Evolutionary conservation across 2,888 invertebrate species (phyloP), one percentile per base, ranked within the genome.

Genomic region (Hydropsyche betteni): DNA sequence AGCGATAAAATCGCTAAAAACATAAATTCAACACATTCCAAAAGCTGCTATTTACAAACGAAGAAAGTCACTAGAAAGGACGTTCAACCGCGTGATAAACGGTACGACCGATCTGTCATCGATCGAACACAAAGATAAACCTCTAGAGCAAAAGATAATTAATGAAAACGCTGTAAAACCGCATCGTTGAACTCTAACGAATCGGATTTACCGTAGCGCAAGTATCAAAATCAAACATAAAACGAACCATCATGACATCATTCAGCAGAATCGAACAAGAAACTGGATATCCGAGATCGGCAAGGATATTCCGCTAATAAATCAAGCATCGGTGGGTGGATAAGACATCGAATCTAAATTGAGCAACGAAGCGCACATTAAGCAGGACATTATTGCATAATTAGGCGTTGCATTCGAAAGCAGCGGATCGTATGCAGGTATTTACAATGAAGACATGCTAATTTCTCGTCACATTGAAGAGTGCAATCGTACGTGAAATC

Each of bases 401-500:
- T 61, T 51, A 16, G 61, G 5, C 5, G 24, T 24, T 24, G 24
- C 24, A 24, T 1, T 24, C 24, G 24, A 24, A 24, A 24, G 24
- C 24, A 24, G 24, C 24, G 24, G 24, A 24, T 24, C 24, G 24
- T 24, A 24, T 24, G 24, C 24, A 64, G 36, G 5, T 44, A 10
- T 44, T 1, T 4, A 44, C 44, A 36, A 12, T 36, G 36, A 8
- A 16, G 53, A 33, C 53, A 53, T 70, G 70, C 34, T 53, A 70
- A 70, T 70, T 64, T 64, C 34, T 36, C n/a, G 64, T 64, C 34
- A 64, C 52, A 53, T 53, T 34, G 72, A 58, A 58, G 58, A 72
- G 58, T 38, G 55, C 55, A 58, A 50, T 72, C 72, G 55, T 72
- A 55, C 61, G 16, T 36, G 71, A 74, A 69, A 55, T 73, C 72